Base-by-base conservation (phyloP, 2,113 vertebrate species). In the Petrocephalus microphthalmus region DNA sequence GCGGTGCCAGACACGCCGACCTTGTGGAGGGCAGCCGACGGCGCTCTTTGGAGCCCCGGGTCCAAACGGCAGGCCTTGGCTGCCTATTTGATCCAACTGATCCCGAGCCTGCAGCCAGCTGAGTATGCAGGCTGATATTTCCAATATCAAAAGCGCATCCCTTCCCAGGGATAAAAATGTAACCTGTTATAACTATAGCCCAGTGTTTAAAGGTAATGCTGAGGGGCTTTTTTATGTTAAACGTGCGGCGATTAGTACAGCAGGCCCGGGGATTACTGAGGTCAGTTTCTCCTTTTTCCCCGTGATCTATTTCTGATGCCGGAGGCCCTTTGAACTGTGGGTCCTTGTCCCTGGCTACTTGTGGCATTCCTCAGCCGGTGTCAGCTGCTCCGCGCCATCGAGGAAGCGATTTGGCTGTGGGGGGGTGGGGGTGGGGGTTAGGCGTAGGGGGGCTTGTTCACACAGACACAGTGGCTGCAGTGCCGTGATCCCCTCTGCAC, bases 381-480 rank as follows among this genome's bases (percentile, higher is more conserved):
- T 87, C 86, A 88, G 87, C 87, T 88, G 87, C 74, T 37, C 49
- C 51, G 78, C 74, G 33, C 87, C 87, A 81, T 82, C 53, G 87
- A 78, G 71, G 71, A 82, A 81, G 67, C 51, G 49, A 54, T 88
- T 81, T 54, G 67, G 74, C 37, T 78, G 78, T 88, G 57, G n/a
- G n/a, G n/a, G 7, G 11, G 64, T 25, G 25, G 17, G 37, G 19
- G 15, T 13, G 7, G 42, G 42, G 0, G 78, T 7, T 13, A 7
- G 42, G 42, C 0, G 78, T 7, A 11, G 13, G 60, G n/a, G 60
- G 86, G 51, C 51, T 81, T 45, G 87, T 88, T 88, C 74, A 84
- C 87, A 88, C 87, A 88, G 87, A 84, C 87, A 83, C 78, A 88
- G 87, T 49, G 87, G 74, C 78, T 88, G 87, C 74, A 57, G 87